Conservation (phyloP, 30 jellyfish, hydroid and myxozoan species). For the Mastigias papua region DNA sequence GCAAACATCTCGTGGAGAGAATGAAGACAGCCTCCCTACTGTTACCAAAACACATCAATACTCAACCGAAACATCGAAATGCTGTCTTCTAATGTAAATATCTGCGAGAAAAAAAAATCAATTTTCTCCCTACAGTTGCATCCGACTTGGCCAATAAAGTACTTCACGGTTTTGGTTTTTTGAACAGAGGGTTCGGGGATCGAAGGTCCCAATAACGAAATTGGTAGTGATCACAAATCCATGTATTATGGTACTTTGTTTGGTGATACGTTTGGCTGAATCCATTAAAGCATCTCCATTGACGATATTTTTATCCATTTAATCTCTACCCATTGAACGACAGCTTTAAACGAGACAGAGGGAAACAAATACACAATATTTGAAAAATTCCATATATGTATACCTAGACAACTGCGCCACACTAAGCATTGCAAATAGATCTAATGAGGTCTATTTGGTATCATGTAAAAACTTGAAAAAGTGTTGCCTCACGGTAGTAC, state of each 20-base stretch:
- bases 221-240: not conserved
- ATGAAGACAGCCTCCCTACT: not conserved
- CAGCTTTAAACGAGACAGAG: not conserved
- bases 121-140: not conserved
- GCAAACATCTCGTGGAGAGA: no score
- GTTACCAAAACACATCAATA: not conserved
- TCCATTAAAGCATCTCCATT: not conserved
- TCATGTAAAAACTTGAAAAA: not conserved
- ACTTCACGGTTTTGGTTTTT: no score
- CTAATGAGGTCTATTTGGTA: not conserved
- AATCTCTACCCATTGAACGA: not conserved
- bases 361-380: constrained; percentile 17
- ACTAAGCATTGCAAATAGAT: constrained; percentile 16
- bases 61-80: not conserved
- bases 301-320: constrained; percentile 1
- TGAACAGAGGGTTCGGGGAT: no score
- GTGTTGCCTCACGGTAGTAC: no score
- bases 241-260: not conserved
- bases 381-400: constrained; percentile 25
- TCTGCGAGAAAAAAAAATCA: not conserved
- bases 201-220: not conserved
- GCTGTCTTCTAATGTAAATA: not conserved
- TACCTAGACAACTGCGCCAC: not conserved
- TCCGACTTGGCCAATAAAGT: no score
- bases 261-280: not conserved